phyloP scores from a whole-genome alignment of 2,113 vertebrate species.

The Capra hircus region DNA sequence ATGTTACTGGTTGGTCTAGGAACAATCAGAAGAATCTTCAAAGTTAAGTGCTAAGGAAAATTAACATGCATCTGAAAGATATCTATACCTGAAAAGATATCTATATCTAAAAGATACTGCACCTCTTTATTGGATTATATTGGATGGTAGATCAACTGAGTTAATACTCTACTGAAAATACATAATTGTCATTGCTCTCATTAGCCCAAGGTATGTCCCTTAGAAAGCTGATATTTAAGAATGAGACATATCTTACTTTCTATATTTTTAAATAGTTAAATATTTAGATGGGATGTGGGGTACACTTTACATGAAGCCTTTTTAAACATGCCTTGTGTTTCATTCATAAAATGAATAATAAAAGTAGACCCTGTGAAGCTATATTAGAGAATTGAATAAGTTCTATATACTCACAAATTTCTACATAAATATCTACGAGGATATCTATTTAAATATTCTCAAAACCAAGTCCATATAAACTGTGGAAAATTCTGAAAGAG shows the following conservation, averaged over 20 bases:
- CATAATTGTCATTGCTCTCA: background rate
- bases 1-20: conserved; percentile 22
- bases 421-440: background rate
- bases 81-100: background rate
- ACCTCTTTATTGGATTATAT: background rate
- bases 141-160: background rate
- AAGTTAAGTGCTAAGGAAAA: background rate
- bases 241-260: background rate
- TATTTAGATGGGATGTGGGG: background rate
- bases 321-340: background rate
- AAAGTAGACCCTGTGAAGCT: background rate
- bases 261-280: background rate
- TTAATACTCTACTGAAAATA: background rate
- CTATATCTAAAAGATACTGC: background rate
- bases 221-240: background rate
- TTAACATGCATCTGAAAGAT: background rate
- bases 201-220: background rate
- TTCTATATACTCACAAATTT: background rate
- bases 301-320: background rate
- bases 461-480: background rate
- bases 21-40: background rate
- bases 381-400: background rate
- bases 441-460: background rate
- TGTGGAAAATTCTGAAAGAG: too few species aligned
- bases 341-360: background rate